Conservation (phyloP, 2,888 invertebrate species). For the Nesidiocoris tenuis region DNA sequence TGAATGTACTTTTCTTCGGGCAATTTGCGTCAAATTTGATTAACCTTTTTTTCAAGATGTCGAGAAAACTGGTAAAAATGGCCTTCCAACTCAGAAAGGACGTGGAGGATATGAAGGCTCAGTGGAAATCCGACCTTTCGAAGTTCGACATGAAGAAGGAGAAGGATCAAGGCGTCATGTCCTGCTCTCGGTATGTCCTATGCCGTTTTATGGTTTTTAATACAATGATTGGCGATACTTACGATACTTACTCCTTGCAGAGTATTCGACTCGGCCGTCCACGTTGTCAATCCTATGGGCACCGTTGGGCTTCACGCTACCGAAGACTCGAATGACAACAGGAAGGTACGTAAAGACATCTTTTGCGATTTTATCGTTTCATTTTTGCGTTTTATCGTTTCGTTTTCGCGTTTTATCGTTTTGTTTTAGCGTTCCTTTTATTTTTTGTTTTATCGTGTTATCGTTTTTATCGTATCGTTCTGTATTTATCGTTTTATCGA, state of each 20-base stretch:
- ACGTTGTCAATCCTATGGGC: constrained; percentile 56
- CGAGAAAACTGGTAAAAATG: constrained; percentile 66
- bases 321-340: constrained; percentile 64
- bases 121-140: constrained; percentile 64
- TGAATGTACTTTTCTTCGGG: no score
- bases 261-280: constrained; percentile 52
- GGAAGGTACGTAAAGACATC: constrained; percentile 71
- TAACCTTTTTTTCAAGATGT: constrained; percentile 55
- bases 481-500: no score
- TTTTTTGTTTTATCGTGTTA: not conserved
- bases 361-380: no score
- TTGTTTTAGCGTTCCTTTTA: no score
- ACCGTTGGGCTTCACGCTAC: constrained; percentile 62
- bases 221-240: not conserved
- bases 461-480: no score
- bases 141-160: constrained; percentile 59
- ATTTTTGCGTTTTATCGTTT: no score
- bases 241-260: constrained; percentile 50
- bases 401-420: no score
- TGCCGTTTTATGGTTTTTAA: not conserved
- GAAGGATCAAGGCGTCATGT: constrained; percentile 65
- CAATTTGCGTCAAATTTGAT: no score
- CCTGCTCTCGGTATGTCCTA: constrained; percentile 53
- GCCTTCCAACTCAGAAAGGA: constrained; percentile 70
- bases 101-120: constrained; percentile 70